Conservation (phyloP, 2,797 vertebrate species). For the Perdix hodgsoniae region DNA sequence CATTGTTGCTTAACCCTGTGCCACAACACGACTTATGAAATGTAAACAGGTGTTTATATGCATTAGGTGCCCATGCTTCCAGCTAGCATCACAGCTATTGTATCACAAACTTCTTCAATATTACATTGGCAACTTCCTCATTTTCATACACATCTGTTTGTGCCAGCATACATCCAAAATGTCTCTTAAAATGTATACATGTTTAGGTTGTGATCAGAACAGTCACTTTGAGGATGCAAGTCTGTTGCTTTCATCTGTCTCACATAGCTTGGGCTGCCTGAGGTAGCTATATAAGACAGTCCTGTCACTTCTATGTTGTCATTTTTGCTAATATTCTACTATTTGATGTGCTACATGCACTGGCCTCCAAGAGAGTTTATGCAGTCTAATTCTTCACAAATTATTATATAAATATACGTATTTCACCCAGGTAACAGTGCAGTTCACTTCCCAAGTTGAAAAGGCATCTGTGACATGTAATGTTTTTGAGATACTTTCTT, state of each 20-base stretch:
- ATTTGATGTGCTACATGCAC: not conserved
- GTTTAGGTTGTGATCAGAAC: not conserved
- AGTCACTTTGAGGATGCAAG: not conserved
- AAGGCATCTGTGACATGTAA: not conserved
- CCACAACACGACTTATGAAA: not conserved
- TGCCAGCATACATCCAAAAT: not conserved
- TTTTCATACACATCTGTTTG: not conserved
- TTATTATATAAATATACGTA: not conserved
- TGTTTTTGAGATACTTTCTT: not conserved
- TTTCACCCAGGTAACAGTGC: not conserved
- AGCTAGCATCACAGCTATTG: not conserved
- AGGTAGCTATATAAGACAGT: not conserved
- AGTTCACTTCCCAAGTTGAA: not conserved
- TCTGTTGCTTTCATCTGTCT: not conserved
- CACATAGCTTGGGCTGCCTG: not conserved
- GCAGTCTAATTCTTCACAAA: not conserved
- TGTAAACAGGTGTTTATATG: not conserved
- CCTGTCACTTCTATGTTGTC: not conserved
- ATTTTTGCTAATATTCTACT: not conserved
- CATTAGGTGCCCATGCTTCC: not conserved
- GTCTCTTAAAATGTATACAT: not conserved
- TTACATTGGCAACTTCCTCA: not conserved
- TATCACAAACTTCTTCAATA: not conserved
- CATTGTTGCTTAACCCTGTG: not conserved
- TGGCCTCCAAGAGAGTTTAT: not conserved